Percentiles rank a stretch among this genome's conserved stretches.
Conservation (phyloP, 2,797 vertebrate species). For the Pogoniulus pusillus region DNA sequence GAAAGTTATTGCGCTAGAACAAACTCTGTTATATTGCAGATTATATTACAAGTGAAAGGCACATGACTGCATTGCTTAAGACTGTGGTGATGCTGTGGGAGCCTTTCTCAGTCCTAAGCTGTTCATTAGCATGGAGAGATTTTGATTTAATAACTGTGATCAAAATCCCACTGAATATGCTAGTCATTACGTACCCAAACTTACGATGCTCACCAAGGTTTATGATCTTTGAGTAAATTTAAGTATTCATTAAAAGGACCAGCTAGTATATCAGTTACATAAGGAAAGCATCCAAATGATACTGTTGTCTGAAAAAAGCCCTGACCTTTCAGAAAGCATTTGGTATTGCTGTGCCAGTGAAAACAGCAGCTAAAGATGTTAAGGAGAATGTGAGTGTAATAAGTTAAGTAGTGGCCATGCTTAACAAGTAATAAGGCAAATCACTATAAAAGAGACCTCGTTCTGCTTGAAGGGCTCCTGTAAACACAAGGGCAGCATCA, state of each 20-base stretch:
- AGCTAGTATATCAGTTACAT: slow-evolving; percentile 35
- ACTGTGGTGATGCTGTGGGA: not conserved
- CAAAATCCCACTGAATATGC: slow-evolving; percentile 38
- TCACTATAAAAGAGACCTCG: not conserved
- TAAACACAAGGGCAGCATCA: not conserved
- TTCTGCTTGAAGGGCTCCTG: not conserved
- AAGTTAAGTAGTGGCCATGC: slow-evolving; percentile 30
- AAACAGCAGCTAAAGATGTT: slow-evolving; percentile 36
- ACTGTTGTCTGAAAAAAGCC: slow-evolving; percentile 49
- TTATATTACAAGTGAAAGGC: slow-evolving; percentile 62
- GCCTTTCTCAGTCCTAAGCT: not conserved
- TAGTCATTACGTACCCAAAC: slow-evolving; percentile 48
- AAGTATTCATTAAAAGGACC: slow-evolving; percentile 56
- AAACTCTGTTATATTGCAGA: slow-evolving; percentile 59
- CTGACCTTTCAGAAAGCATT: slow-evolving; percentile 57
- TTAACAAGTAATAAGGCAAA: slow-evolving; percentile 34
- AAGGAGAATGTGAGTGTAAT: not conserved
- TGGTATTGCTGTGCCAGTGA: slow-evolving; percentile 41
- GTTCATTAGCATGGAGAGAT: slow-evolving; percentile 31
- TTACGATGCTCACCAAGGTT: slow-evolving; percentile 61
- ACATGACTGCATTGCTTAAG: not conserved
- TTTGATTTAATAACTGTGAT: slow-evolving; percentile 70
- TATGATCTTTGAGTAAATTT: slow-evolving; percentile 61
- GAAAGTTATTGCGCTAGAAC: slow-evolving; percentile 65
- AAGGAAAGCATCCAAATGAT: slow-evolving; percentile 55